A percentile compares a stretch with the other conserved stretches of the same genome.
These are phyloP conservation scores for Macrosiphum euphorbiae DNA, from an alignment of 2,888 invertebrate species.

Conservation along the genomic window DNA sequence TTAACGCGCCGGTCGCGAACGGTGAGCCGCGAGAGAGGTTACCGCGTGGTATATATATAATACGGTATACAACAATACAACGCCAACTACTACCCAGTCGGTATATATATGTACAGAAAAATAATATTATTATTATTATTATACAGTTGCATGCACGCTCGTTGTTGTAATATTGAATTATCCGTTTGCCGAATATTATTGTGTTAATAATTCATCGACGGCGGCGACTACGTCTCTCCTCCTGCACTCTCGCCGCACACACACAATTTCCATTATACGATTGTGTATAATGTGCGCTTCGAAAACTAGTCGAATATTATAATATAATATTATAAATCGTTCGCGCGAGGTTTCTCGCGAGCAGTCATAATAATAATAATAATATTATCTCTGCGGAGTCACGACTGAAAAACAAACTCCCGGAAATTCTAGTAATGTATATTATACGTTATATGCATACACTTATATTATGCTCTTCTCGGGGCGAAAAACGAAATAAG, in stretches of 20 bases:
- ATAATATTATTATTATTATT: neutral
- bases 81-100: neutral
- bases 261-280: neutral
- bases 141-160: neutral
- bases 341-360: neutral
- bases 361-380: neutral
- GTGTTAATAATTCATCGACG: neutral
- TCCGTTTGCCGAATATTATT: slow-evolving; percentile 2
- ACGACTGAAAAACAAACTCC: neutral
- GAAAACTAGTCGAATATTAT: neutral
- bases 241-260: neutral
- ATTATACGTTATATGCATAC: neutral
- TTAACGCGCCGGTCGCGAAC: neutral
- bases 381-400: neutral
- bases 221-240: neutral
- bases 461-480: neutral
- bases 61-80: neutral
- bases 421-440: neutral
- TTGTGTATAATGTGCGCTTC: neutral
- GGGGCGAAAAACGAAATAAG: neutral
- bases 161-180: neutral
- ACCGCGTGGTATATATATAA: neutral
- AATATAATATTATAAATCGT: neutral
- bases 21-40: neutral
- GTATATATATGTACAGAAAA: neutral